phyloP scores from a whole-genome alignment of 2,888 invertebrate genomes.

The Drosophila meridionalis region DNA sequence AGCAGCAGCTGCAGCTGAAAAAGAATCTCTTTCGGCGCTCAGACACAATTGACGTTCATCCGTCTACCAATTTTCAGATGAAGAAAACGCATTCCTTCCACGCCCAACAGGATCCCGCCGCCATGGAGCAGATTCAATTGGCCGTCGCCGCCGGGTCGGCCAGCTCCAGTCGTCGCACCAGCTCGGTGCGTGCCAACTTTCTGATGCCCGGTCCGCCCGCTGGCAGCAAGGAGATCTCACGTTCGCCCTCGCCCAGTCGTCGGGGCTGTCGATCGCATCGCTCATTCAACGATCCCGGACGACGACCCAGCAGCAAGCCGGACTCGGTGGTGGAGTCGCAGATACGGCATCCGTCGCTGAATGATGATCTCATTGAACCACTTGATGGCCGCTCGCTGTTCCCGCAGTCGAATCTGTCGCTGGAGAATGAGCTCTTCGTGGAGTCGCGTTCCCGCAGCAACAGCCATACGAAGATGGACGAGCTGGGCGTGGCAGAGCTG shows the following conservation, averaged over 20 bases:
- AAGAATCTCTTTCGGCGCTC: slow-evolving; percentile 85
- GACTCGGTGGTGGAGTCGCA: slow-evolving; percentile 83
- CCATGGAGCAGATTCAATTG: slow-evolving; percentile 82
- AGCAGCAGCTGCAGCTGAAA: slow-evolving; percentile 80
- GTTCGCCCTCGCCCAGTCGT: slow-evolving; percentile 84
- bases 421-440: slow-evolving; percentile 84
- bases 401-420: slow-evolving; percentile 81
- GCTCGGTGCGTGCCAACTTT: slow-evolving; percentile 84
- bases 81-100: slow-evolving; percentile 85
- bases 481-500: slow-evolving; percentile 79
- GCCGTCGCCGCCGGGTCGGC: slow-evolving; percentile 72
- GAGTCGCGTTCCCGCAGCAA: slow-evolving; percentile 84
- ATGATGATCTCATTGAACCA: slow-evolving; percentile 84
- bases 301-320: slow-evolving; percentile 81
- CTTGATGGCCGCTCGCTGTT: slow-evolving; percentile 74
- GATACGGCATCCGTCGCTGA: slow-evolving; percentile 84
- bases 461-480: slow-evolving; percentile 84
- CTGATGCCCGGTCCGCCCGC: slow-evolving; percentile 82
- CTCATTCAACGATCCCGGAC: slow-evolving; percentile 84
- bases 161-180: slow-evolving; percentile 83
- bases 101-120: slow-evolving; percentile 84
- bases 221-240: slow-evolving; percentile 82
- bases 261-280: slow-evolving; percentile 85
- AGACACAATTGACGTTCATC: slow-evolving; percentile 85
- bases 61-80: slow-evolving; percentile 85